Percentiles rank a stretch among this genome's conserved stretches.
phyloP scores from a whole-genome alignment of 2,113 vertebrate genomes.

The Bucco capensis region DNA sequence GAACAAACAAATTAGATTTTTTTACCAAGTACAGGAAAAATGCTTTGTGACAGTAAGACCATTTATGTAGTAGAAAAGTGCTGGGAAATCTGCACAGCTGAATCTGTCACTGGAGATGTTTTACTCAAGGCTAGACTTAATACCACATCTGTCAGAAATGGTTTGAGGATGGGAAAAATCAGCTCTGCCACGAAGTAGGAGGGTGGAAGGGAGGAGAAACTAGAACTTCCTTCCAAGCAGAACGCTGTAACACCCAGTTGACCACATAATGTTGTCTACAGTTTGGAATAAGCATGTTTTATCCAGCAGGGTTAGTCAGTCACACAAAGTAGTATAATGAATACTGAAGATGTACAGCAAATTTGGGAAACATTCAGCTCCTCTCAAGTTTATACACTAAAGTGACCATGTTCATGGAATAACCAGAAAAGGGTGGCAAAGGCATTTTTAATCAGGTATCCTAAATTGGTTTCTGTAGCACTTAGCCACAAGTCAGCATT shows the following conservation, averaged over 20 bases:
- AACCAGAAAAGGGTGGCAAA: not conserved
- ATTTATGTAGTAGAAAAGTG: not conserved
- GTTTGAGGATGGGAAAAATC: slow-evolving; percentile 24
- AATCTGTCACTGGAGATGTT: slow-evolving; percentile 1
- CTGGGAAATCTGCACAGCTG: not conserved
- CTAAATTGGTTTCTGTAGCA: not conserved
- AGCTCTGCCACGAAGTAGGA: slow-evolving; percentile 24
- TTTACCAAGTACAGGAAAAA: not conserved
- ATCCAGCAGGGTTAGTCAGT: not conserved
- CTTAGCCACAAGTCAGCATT: not conserved
- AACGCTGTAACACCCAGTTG: not conserved
- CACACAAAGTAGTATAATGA: not conserved
- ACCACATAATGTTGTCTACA: slow-evolving; percentile 39
- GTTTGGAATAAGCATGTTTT: slow-evolving; percentile 1
- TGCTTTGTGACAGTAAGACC: not conserved
- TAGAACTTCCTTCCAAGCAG: slow-evolving; percentile 46
- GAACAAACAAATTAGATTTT: not conserved
- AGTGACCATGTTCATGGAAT: not conserved
- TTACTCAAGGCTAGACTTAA: slow-evolving; percentile 25
- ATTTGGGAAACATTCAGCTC: not conserved
- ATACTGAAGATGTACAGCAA: not conserved
- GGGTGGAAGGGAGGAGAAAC: slow-evolving; percentile 31
- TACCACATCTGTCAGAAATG: slow-evolving; percentile 48
- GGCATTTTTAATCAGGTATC: not conserved
- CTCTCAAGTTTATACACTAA: not conserved